These are phyloP conservation scores for Drosophila picticornis DNA, from an alignment of 2,888 invertebrate genomes.

Conservation along the genomic window DNA sequence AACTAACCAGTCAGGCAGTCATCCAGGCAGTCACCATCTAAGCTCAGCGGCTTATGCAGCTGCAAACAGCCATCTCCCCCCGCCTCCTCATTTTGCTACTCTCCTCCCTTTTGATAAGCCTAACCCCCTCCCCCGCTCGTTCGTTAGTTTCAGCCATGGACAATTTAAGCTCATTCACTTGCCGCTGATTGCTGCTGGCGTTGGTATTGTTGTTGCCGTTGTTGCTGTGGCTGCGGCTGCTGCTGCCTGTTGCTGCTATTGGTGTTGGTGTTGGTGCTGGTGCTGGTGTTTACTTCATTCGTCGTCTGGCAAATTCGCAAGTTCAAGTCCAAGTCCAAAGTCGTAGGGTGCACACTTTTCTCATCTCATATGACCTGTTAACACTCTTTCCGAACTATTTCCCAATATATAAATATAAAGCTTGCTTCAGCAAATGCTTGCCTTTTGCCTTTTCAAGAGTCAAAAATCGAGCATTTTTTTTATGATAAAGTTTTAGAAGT, in stretches of 20 bases:
- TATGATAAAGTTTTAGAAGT: not conserved
- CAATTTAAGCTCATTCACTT: constrained; percentile 80
- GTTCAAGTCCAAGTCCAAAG: constrained; percentile 68
- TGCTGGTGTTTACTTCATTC: constrained; percentile 42
- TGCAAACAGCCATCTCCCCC: constrained; percentile 15
- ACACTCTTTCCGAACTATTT: not conserved
- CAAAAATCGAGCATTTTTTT: not conserved
- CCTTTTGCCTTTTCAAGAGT: not conserved
- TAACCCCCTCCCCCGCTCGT: not conserved
- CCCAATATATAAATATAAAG: not conserved
- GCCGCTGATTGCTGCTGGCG: constrained; percentile 77
- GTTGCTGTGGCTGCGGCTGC: constrained; percentile 46
- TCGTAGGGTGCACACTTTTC: constrained; percentile 51
- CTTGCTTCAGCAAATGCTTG: not conserved
- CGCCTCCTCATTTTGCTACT: not conserved
- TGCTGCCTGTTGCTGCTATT: constrained; percentile 39
- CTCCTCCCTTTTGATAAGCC: constrained; percentile 1
- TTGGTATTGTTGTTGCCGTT: constrained; percentile 52
- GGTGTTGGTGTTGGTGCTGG: constrained; percentile 17
- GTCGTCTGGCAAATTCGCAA: constrained; percentile 76
- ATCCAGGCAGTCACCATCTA: constrained; percentile 50
- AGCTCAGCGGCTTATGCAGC: constrained; percentile 49
- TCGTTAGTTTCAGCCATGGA: constrained; percentile 48
- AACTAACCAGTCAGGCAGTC: constrained; percentile 21
- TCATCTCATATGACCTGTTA: not conserved